phyloP scores from a whole-genome alignment of 2,113 vertebrate species.

The Laticauda laticaudata region DNA sequence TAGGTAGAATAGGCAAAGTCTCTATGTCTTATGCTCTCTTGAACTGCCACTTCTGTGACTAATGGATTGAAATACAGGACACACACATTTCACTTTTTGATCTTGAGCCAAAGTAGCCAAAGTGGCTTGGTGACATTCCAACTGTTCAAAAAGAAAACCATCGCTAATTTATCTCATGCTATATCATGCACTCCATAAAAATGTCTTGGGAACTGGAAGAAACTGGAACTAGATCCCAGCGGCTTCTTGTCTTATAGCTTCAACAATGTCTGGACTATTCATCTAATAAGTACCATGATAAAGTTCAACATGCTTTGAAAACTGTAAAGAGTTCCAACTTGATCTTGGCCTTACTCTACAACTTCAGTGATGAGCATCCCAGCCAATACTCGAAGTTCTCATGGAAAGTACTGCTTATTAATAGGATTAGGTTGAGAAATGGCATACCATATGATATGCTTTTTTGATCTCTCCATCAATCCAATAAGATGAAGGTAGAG shows the following conservation, averaged over 20 bases:
- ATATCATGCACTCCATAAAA: background rate
- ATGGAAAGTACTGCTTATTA: background rate
- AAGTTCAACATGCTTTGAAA: background rate
- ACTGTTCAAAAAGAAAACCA: background rate
- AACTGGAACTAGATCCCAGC: background rate
- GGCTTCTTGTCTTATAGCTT: background rate
- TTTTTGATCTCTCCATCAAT: background rate
- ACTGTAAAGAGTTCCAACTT: background rate
- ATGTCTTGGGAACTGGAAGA: background rate
- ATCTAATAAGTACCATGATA: background rate
- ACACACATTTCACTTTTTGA: background rate
- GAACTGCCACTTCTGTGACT: background rate
- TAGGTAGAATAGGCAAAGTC: background rate
- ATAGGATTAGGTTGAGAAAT: background rate
- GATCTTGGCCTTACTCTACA: background rate
- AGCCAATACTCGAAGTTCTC: background rate
- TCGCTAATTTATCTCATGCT: background rate
- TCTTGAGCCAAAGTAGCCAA: background rate
- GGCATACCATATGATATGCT: background rate
- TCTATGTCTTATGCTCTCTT: background rate
- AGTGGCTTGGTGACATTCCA: background rate
- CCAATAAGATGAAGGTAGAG: background rate
- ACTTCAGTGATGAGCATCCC: background rate
- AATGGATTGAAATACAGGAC: background rate
- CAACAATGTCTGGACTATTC: background rate